Conservation (phyloP, 2,113 vertebrate genomes). For the Tetrax tetrax region DNA sequence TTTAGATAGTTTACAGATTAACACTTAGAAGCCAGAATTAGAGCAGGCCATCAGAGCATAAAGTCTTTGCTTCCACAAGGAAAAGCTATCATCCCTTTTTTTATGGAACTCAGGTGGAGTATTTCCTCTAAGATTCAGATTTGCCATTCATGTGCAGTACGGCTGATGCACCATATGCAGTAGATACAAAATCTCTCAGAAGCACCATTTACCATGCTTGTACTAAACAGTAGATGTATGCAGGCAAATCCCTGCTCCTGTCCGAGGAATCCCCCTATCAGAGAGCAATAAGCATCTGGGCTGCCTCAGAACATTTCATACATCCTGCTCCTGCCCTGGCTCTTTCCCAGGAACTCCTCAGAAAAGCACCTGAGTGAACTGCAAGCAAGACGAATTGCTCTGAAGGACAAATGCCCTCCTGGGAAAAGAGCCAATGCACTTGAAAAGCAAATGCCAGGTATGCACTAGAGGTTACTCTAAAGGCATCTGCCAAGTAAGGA, state of each 20-base stretch:
- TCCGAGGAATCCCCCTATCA: neutral
- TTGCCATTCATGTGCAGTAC: accelerated
- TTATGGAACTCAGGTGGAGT: neutral
- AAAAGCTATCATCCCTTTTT: neutral
- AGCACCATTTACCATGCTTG: neutral
- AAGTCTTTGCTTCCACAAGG: neutral
- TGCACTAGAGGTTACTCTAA: neutral
- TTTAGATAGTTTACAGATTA: neutral
- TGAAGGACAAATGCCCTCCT: neutral
- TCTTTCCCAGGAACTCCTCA: neutral
- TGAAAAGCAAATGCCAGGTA: neutral
- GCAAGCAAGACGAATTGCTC: neutral
- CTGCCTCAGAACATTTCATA: neutral
- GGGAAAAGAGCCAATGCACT: neutral
- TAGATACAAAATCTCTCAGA: neutral
- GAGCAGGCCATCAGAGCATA: neutral
- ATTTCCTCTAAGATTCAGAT: neutral
- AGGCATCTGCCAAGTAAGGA: neutral
- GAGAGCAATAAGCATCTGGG: neutral
- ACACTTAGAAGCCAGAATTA: neutral
- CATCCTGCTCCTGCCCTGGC: neutral
- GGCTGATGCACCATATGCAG: neutral
- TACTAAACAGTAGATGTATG: neutral
- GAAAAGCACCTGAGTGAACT: neutral
- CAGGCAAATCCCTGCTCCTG: neutral